These are phyloP conservation scores for Nyctibius bracteatus DNA, from an alignment of 2,113 vertebrate genomes.

Conservation along the genomic window DNA sequence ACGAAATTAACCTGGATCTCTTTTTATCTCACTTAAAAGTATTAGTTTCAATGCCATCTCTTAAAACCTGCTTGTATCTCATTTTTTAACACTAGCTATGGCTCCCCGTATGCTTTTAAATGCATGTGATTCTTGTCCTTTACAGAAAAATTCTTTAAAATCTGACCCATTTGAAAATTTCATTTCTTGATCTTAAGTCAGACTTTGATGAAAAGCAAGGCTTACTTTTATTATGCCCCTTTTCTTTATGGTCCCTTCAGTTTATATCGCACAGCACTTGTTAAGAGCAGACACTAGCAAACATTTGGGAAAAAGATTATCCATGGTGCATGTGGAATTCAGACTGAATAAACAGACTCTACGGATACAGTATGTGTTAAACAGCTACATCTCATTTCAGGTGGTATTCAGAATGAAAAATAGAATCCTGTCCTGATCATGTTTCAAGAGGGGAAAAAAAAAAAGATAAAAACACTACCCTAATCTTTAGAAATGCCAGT, in stretches of 20 bases:
- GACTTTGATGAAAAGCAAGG: neutral
- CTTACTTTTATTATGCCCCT: neutral
- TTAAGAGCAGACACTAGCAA: slow-evolving; percentile 23
- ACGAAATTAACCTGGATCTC: neutral
- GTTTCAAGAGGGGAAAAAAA: neutral
- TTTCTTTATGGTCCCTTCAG: neutral
- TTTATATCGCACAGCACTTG: slow-evolving; percentile 8
- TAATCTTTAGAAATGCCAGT: neutral
- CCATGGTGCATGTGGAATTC: neutral
- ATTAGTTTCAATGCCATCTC: neutral
- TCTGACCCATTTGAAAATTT: neutral
- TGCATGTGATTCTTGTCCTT: neutral
- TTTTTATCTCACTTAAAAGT: neutral
- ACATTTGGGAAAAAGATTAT: slow-evolving; percentile 24
- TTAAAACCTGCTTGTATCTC: neutral
- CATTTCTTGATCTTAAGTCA: neutral
- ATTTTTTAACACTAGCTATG: neutral
- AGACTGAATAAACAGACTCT: slow-evolving; percentile 34
- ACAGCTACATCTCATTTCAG: neutral
- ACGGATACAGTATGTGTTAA: neutral
- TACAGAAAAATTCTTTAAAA: neutral
- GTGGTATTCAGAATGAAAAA: neutral
- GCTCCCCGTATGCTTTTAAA: neutral
- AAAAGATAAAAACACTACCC: neutral
- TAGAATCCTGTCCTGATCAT: neutral